Percentiles rank a stretch among this genome's conserved stretches.
Conservation (phyloP, 2,888 invertebrate species). For the Mesorhabditis sp. region DNA sequence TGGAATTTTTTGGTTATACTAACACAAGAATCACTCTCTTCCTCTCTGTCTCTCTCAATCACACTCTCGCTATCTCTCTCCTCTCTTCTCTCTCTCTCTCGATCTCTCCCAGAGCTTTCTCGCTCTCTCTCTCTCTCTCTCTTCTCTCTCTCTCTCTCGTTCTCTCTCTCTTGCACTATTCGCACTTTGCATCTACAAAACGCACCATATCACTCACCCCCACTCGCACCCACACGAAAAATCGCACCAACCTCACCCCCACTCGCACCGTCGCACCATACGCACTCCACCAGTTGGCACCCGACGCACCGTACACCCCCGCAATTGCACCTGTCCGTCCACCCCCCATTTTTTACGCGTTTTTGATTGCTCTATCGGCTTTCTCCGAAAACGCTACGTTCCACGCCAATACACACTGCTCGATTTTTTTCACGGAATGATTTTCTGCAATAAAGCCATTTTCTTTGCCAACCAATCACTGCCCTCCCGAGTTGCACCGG, state of each 20-base stretch:
- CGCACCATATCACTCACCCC: background rate
- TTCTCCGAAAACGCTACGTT: too few relatives aligned
- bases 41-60: too few relatives aligned
- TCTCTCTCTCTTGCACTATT: constrained; percentile 6
- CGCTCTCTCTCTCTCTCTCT: constrained; percentile 12
- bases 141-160: constrained; percentile 7
- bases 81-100: background rate
- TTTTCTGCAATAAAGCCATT: too few relatives aligned
- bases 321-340: constrained; percentile 15
- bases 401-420: too few relatives aligned
- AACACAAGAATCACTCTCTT: too few relatives aligned
- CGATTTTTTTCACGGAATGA: too few relatives aligned
- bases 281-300: background rate
- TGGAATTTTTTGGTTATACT: too few relatives aligned
- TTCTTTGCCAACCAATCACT: too few relatives aligned
- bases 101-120: too few relatives aligned
- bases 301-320: constrained; percentile 10
- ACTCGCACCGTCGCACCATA: background rate
- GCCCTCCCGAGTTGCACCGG: too few relatives aligned
- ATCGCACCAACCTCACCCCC: background rate
- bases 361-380: background rate
- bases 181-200: background rate
- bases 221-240: background rate
- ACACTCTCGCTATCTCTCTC: background rate
- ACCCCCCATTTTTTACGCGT: background rate